A percentile compares a stretch with the other conserved stretches of the same genome.
Evolutionary conservation across 2,888 invertebrate species (phyloP).

Genomic region (Drosophila histrio): DNA sequence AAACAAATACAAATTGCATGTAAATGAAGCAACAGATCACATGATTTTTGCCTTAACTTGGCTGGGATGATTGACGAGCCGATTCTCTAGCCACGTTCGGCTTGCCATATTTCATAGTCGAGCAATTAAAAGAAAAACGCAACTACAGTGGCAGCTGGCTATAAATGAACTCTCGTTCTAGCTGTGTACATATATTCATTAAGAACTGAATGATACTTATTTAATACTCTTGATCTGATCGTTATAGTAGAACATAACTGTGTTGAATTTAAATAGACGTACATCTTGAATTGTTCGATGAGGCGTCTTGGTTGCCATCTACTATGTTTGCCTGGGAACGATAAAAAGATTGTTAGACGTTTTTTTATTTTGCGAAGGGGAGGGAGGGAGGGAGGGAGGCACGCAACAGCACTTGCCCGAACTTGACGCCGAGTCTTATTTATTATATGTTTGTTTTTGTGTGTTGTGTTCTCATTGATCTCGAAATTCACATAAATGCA

Average conservation of each 20-base stretch:
- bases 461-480: constrained; percentile 32
- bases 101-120: constrained; percentile 30
- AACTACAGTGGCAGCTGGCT: not conserved
- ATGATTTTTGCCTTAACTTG: constrained; percentile 18
- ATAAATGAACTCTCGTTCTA: not conserved
- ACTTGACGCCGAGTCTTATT: constrained; percentile 12
- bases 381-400: too few species aligned
- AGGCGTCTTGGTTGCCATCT: not conserved
- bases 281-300: not conserved
- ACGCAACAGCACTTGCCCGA: constrained; percentile 10
- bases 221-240: not conserved
- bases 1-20: constrained; percentile 41
- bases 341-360: not conserved
- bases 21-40: constrained; percentile 33
- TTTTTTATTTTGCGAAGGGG: not conserved
- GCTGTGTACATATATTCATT: not conserved
- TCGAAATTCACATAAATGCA: constrained; percentile 47
- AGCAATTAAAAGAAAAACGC: constrained; percentile 30
- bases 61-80: constrained; percentile 38
- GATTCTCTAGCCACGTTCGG: constrained; percentile 23
- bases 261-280: not conserved
- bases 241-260: not conserved
- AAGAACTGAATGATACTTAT: not conserved
- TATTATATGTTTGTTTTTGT: not conserved
- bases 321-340: constrained; percentile 21